A percentile compares a stretch with the other conserved stretches of the same genome.
Evolutionary conservation across 1,140 invertebrate species (phyloP).

Genomic region (Pseudomyrmex cubaensis): DNA sequence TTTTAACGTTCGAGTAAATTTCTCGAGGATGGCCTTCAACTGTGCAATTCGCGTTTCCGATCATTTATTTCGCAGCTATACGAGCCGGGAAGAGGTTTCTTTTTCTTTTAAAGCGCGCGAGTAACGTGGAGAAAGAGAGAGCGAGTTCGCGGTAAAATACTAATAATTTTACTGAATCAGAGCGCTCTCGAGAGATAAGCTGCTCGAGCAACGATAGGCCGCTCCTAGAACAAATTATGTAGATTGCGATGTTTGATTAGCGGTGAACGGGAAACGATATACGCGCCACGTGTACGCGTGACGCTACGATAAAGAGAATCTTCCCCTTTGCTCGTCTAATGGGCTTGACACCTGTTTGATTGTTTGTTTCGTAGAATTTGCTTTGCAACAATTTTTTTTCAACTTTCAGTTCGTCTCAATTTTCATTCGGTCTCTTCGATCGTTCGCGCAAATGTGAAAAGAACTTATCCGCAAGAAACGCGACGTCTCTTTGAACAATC

Average conservation of each 20-base stretch:
- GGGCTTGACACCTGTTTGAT: neutral
- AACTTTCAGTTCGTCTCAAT: neutral
- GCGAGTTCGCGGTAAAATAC: slow-evolving; percentile 11
- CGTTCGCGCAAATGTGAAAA: too few relatives aligned
- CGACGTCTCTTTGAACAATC: too few relatives aligned
- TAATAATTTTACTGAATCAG: slow-evolving; percentile 69
- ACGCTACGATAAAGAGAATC: slow-evolving; percentile 31
- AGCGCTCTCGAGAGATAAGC: slow-evolving; percentile 66
- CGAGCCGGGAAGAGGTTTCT: slow-evolving; percentile 13
- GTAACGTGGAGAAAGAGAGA: slow-evolving; percentile 32
- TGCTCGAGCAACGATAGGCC: slow-evolving; percentile 59
- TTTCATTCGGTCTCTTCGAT: neutral
- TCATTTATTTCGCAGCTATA: neutral
- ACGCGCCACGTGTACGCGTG: neutral
- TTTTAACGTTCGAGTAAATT: slow-evolving; percentile 35
- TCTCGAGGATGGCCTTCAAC: slow-evolving; percentile 21
- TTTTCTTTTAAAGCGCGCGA: neutral
- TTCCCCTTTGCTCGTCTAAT: neutral
- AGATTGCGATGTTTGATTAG: slow-evolving; percentile 71
- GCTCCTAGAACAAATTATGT: slow-evolving; percentile 72
- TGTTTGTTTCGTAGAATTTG: slow-evolving; percentile 2
- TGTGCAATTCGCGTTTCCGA: slow-evolving; percentile 11
- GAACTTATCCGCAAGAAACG: too few relatives aligned
- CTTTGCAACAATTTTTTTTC: neutral
- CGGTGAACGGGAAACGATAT: slow-evolving; percentile 10